Evolutionary conservation across 2,888 invertebrate species (phyloP).

Genomic region (Eustalomyia histrio): DNA sequence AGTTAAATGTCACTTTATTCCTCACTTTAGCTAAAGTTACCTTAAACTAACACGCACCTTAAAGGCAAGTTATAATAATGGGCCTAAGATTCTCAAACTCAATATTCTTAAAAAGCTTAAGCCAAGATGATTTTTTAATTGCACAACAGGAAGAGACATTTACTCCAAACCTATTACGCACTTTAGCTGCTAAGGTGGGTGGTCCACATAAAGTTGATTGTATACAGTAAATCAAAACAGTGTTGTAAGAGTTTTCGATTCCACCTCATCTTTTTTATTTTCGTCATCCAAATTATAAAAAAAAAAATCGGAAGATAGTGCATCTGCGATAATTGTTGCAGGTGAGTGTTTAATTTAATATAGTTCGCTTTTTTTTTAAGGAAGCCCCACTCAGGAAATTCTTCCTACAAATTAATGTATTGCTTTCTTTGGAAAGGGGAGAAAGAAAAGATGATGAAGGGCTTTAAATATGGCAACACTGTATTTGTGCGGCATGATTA

Average conservation of each 20-base stretch:
- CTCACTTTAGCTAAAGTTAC: too few species aligned
- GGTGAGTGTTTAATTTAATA: constrained; percentile 47
- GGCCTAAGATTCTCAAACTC: neutral
- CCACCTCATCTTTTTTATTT: constrained; percentile 84
- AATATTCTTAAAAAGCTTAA: constrained; percentile 62
- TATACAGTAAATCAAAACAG: constrained; percentile 89
- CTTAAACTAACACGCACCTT: too few species aligned
- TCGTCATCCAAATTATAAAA: constrained; percentile 66
- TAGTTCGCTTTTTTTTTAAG: too few species aligned
- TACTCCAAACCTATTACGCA: constrained; percentile 63
- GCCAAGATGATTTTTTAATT: constrained; percentile 64
- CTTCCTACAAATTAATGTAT: too few species aligned
- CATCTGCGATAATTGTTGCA: constrained; percentile 45
- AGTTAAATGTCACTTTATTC: too few species aligned
- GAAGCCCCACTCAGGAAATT: too few species aligned
- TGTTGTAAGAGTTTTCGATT: constrained; percentile 89
- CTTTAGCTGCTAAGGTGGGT: constrained; percentile 45
- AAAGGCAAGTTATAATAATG: too few species aligned
- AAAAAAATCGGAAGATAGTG: constrained; percentile 63
- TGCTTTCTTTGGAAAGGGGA: too few species aligned
- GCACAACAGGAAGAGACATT: neutral
- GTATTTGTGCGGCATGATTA: too few species aligned
- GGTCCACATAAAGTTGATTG: constrained; percentile 80
- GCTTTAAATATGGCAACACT: too few species aligned
- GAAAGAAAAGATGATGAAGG: too few species aligned